A percentile compares a stretch with the other conserved stretches of the same genome.
phyloP scores from a whole-genome alignment of 1,140 invertebrate species.

The Carcinoscorpius rotundicauda region DNA sequence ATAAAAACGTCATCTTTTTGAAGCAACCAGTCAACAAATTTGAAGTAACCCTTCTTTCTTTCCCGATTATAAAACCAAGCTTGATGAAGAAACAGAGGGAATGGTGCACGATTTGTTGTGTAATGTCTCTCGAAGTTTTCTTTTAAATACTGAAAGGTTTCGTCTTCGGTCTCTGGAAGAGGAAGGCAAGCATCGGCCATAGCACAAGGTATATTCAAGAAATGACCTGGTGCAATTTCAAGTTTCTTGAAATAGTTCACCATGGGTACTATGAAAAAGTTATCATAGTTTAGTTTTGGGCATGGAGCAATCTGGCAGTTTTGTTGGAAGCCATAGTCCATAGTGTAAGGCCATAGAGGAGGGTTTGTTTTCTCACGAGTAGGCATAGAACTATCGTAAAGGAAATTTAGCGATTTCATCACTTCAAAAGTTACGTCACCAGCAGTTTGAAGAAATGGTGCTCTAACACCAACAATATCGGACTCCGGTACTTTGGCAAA shows the following conservation, averaged over 20 bases:
- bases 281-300: conserved; percentile 17
- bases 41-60: conserved; percentile 26
- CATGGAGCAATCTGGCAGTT: conserved; percentile 27
- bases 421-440: conserved; percentile 39
- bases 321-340: conserved; percentile 55
- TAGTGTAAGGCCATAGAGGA: conserved; percentile 24
- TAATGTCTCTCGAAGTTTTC: conserved; percentile 35
- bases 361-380: conserved; percentile 11
- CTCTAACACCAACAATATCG: conserved; percentile 42
- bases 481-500: conserved; percentile 26
- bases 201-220: conserved; percentile 23
- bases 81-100: conserved; percentile 31
- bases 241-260: conserved; percentile 5
- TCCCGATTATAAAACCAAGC: conserved; percentile 31
- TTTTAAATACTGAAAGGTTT: conserved; percentile 31
- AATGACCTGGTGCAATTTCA: neutral
- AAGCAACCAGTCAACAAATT: conserved; percentile 30
- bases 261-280: conserved; percentile 26
- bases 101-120: conserved; percentile 30
- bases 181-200: conserved; percentile 32
- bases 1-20: conserved; percentile 33
- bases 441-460: conserved; percentile 51
- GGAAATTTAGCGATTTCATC: conserved; percentile 15
- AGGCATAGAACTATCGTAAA: conserved; percentile 23
- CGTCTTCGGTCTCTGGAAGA: conserved; percentile 26